A percentile compares a stretch with the other conserved stretches of the same genome.
Conservation (phyloP, 2,888 invertebrate species). For the Cremastinae sp. region DNA sequence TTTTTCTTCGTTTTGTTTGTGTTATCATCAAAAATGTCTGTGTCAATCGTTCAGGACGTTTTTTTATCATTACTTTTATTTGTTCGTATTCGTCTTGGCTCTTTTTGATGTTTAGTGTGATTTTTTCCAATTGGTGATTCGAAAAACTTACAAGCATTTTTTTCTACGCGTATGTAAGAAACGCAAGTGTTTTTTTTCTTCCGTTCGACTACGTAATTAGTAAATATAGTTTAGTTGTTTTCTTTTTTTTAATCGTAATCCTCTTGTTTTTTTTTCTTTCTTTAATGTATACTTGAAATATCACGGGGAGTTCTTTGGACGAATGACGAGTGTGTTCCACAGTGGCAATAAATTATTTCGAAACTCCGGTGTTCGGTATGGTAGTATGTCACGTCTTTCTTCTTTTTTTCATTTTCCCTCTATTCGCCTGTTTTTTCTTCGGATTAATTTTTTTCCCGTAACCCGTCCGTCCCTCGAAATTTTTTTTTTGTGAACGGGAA, state of each 20-base stretch:
- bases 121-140: slow-evolving; percentile 46
- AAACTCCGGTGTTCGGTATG: slow-evolving; percentile 54
- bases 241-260: slow-evolving; percentile 32
- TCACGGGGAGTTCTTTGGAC: slow-evolving; percentile 63
- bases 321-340: slow-evolving; percentile 58
- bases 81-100: slow-evolving; percentile 23
- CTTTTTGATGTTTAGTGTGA: slow-evolving; percentile 19
- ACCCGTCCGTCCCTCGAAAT: slow-evolving; percentile 7
- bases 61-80: slow-evolving; percentile 46
- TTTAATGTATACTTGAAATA: slow-evolving; percentile 60
- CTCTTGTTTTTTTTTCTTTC: slow-evolving; percentile 33
- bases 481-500: neutral
- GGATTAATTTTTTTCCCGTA: slow-evolving; percentile 3
- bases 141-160: slow-evolving; percentile 48
- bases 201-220: slow-evolving; percentile 30
- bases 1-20: slow-evolving; percentile 16
- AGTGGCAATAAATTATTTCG: slow-evolving; percentile 49
- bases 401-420: too few relatives aligned
- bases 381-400: slow-evolving; percentile 31
- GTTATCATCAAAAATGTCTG: slow-evolving; percentile 45
- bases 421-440: slow-evolving; percentile 22
- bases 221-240: slow-evolving; percentile 24
- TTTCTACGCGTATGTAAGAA: slow-evolving; percentile 50
- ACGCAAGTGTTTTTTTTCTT: slow-evolving; percentile 37
- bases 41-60: slow-evolving; percentile 51